These are phyloP conservation scores for Ciconia nigra DNA, from an alignment of 2,797 vertebrate genomes.

Conservation along the genomic window DNA sequence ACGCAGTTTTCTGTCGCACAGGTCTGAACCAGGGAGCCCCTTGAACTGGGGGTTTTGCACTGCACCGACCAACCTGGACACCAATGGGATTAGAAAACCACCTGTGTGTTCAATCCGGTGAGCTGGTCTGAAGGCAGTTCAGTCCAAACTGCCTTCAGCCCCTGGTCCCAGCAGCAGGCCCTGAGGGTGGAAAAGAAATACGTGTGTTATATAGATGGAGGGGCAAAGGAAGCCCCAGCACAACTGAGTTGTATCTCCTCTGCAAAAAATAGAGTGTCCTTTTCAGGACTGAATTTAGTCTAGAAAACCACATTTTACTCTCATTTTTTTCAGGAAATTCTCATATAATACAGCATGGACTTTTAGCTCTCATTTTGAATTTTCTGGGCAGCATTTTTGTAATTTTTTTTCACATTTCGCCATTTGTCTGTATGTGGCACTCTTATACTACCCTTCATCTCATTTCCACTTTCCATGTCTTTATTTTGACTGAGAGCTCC, in stretches of 20 bases:
- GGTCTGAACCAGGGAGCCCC: not conserved
- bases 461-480: not conserved
- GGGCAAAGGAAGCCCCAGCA: not conserved
- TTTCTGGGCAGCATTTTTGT: not conserved
- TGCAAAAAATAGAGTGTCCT: not conserved
- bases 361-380: not conserved
- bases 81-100: not conserved
- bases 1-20: not conserved
- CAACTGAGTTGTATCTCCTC: not conserved
- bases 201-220: not conserved
- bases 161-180: not conserved
- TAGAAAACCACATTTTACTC: not conserved
- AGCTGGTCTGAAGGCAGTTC: not conserved
- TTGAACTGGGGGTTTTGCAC: not conserved
- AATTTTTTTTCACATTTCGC: not conserved
- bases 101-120: fast-evolving
- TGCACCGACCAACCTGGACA: not conserved
- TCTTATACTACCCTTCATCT: not conserved
- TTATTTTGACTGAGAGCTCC: not conserved
- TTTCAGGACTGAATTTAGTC: not conserved
- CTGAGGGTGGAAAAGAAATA: not conserved
- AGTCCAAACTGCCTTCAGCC: not conserved
- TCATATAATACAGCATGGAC: not conserved
- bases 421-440: not conserved
- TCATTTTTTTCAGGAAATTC: not conserved